Evolutionary conservation across 2,797 vertebrate genomes (phyloP), one percentile per base, ranked within the genome.

Genomic region (Liasis olivaceus): DNA sequence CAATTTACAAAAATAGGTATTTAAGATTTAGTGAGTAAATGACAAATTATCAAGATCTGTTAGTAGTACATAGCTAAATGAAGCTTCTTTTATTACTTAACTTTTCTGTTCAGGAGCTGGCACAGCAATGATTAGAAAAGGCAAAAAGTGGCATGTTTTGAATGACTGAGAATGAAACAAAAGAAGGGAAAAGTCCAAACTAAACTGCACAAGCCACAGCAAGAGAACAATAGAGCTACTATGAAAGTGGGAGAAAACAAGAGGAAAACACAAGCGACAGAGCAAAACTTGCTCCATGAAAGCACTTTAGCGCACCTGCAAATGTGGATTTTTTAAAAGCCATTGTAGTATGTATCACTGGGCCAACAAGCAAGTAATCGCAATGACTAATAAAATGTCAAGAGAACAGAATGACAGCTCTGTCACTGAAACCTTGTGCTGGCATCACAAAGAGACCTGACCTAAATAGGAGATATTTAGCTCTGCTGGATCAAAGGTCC

Each of bases 151-250:
- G 36, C 69, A 72, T 6, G 6, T 72, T 90, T 88, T 60, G 88
- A 90, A 92, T 69, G 51, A 66, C 85, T 84, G 60, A 14, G 2
- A n/a, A 69, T 86, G 11, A 62, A 89, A 91, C 14, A 28, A 81
- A 93, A 90, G 58, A 87, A 63, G 66, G 47, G 11, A 87, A 87
- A 86, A 85, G 28, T 69, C 87, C 56, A 72, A 85, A 85, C 47
- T 56, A 81, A 90, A 85, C 24, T 22, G 59, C 36, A 8, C 60
- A 84, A 31, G 54, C 26, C 64, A 1, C 59, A n/a, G 60, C 51
- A 59, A 7, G 60, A 90, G 89, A 90, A 93, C 81, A 88, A 88
- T 54, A 59, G 13, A 31, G 85, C 85, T 59, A 69, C 60, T 85
- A 90, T 11, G 77, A 87, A 12, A 81, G 85, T 64, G 22, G 91